Conservation (phyloP, 2,797 vertebrate genomes). For the Anisognathus igniventris region DNA sequence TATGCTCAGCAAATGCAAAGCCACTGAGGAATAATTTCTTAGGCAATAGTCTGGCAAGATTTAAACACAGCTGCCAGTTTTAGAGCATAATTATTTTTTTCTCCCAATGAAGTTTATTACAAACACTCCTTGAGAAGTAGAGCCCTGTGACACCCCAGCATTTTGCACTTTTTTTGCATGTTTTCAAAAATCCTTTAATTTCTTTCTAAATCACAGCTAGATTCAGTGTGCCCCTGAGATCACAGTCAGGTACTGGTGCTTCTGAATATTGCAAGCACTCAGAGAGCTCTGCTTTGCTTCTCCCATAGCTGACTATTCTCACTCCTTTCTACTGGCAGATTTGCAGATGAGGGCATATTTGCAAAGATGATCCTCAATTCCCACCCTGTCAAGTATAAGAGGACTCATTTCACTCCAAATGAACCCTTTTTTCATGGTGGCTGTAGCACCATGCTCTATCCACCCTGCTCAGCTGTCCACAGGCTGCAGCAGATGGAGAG, state of each 20-base stretch:
- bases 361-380: slow-evolving; percentile 29
- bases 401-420: slow-evolving; percentile 19
- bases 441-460: slow-evolving; percentile 16
- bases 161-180: not conserved
- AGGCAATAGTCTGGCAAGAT: not conserved
- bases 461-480: slow-evolving; percentile 39
- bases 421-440: slow-evolving; percentile 11
- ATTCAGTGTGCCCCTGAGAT: not conserved
- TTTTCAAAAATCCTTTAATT: not conserved
- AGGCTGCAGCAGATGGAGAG: slow-evolving; percentile 51
- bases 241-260: not conserved
- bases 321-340: not conserved
- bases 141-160: not conserved
- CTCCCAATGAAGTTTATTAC: not conserved
- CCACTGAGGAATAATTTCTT: not conserved
- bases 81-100: not conserved
- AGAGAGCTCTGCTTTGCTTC: not conserved
- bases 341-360: slow-evolving; percentile 24
- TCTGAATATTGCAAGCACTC: not conserved
- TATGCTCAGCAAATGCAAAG: not conserved
- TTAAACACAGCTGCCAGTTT: slow-evolving; percentile 25
- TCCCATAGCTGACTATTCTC: not conserved
- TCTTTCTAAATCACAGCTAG: not conserved
- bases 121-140: not conserved
- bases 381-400: slow-evolving; percentile 31